Conservation (phyloP, 2,888 invertebrate species). For the Tetragonula carbonaria region DNA sequence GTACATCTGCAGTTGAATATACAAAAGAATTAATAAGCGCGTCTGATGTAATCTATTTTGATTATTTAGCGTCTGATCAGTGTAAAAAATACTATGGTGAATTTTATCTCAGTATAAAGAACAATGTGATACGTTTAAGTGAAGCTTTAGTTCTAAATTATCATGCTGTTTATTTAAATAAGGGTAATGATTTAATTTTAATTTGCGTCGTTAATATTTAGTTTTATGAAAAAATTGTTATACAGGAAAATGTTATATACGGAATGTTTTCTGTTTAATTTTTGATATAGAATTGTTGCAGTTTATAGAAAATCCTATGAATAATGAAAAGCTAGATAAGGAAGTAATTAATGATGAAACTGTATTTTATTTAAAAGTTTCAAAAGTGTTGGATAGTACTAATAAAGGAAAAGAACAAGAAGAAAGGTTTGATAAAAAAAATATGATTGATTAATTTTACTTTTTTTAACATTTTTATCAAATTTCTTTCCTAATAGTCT, state of each 20-base stretch:
- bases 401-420: background rate
- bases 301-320: constrained; percentile 18
- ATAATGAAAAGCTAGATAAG: constrained; percentile 13
- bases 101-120: constrained; percentile 75
- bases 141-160: constrained; percentile 69
- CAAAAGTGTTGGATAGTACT: background rate
- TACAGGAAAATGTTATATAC: background rate
- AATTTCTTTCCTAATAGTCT: background rate
- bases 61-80: constrained; percentile 65
- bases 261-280: constrained; percentile 7
- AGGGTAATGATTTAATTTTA: constrained; percentile 56
- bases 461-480: background rate
- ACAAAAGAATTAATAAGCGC: constrained; percentile 69
- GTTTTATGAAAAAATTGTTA: background rate
- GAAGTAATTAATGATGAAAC: constrained; percentile 12
- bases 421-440: constrained; percentile 30
- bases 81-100: constrained; percentile 75
- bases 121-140: constrained; percentile 70
- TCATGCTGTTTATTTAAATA: constrained; percentile 70
- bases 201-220: background rate
- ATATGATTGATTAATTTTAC: background rate
- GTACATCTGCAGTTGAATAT: constrained; percentile 65
- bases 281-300: constrained; percentile 12
- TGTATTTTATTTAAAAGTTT: constrained; percentile 18
- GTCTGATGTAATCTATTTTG: constrained; percentile 72